Evolutionary conservation across 2,888 invertebrate species (phyloP).

Genomic region (Zeuzera pyrina): DNA sequence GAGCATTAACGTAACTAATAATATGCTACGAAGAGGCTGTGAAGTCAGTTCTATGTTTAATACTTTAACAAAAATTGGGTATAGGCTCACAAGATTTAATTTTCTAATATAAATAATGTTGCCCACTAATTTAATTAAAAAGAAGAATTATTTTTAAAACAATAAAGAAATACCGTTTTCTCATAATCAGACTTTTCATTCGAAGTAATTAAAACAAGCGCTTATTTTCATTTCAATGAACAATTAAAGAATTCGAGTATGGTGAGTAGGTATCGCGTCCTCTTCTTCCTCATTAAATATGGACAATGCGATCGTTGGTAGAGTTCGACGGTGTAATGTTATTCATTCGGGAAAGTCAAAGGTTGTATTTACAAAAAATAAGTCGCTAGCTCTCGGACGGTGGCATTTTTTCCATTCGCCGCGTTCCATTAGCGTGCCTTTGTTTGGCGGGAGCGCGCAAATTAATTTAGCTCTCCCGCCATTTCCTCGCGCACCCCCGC

Average conservation of each 20-base stretch:
- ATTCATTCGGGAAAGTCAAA: conserved; percentile 71
- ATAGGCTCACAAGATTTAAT: too few relatives aligned
- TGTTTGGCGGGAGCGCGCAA: conserved; percentile 74
- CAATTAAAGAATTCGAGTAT: conserved; percentile 41
- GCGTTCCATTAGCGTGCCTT: conserved; percentile 74
- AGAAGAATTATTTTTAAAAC: too few relatives aligned
- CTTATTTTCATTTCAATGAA: conserved; percentile 46
- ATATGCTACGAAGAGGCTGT: too few relatives aligned
- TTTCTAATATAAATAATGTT: too few relatives aligned
- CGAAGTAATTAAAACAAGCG: conserved; percentile 45
- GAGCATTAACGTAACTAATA: too few relatives aligned
- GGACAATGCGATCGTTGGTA: conserved; percentile 53
- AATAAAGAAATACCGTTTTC: too few relatives aligned
- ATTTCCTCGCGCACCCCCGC: conserved; percentile 53
- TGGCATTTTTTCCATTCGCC: conserved; percentile 74
- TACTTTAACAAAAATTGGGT: too few relatives aligned
- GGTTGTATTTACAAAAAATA: conserved; percentile 68
- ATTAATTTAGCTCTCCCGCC: conserved; percentile 74
- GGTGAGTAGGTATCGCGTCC: conserved; percentile 45
- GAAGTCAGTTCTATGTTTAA: too few relatives aligned
- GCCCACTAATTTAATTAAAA: too few relatives aligned
- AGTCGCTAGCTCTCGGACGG: conserved; percentile 70
- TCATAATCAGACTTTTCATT: conserved; percentile 35
- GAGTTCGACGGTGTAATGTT: conserved; percentile 67
- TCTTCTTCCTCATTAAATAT: conserved; percentile 60